A percentile compares a stretch with the other conserved stretches of the same genome.
Evolutionary conservation across 2,888 invertebrate species (phyloP).

Genomic region (Drosophila basisetae): DNA sequence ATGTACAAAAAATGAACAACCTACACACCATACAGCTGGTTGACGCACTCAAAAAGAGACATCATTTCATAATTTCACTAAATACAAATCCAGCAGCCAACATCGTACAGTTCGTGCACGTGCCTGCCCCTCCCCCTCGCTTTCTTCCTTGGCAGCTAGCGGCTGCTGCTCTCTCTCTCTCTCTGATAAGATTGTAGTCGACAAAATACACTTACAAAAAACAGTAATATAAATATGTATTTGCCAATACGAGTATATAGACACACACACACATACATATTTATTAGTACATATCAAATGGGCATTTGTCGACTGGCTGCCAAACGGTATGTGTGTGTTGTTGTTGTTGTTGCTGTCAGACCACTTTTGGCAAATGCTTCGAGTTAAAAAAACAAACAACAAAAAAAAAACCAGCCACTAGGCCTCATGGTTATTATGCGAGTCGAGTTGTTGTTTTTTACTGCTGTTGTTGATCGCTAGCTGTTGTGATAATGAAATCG

Average conservation of each 20-base stretch:
- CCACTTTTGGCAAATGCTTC: conserved; percentile 62
- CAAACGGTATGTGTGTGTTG: conserved; percentile 31
- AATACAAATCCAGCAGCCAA: conserved; percentile 29
- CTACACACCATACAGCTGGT: conserved; percentile 30
- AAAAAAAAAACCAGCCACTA: conserved; percentile 29
- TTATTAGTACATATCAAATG: conserved; percentile 6
- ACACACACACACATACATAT: conserved; percentile 14
- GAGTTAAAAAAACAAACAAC: conserved; percentile 8
- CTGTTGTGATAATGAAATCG: conserved; percentile 73
- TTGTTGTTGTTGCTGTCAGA: conserved; percentile 42
- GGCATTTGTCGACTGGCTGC: conserved; percentile 7
- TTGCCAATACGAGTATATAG: background rate
- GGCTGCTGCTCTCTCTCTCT: conserved; percentile 18
- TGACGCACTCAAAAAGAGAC: conserved; percentile 32
- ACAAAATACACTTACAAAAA: conserved; percentile 43
- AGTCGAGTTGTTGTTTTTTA: conserved; percentile 13
- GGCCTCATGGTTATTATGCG: conserved; percentile 71
- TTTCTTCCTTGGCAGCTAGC: background rate
- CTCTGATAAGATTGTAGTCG: conserved; percentile 70
- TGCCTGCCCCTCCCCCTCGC: background rate
- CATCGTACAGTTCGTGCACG: conserved; percentile 31
- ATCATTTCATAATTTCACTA: conserved; percentile 15
- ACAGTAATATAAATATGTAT: conserved; percentile 38
- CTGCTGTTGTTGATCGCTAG: conserved; percentile 15
- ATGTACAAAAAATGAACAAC: conserved; percentile 2